Conservation (phyloP, 1,140 invertebrate species). For the Schlechtendalia chinensis region DNA sequence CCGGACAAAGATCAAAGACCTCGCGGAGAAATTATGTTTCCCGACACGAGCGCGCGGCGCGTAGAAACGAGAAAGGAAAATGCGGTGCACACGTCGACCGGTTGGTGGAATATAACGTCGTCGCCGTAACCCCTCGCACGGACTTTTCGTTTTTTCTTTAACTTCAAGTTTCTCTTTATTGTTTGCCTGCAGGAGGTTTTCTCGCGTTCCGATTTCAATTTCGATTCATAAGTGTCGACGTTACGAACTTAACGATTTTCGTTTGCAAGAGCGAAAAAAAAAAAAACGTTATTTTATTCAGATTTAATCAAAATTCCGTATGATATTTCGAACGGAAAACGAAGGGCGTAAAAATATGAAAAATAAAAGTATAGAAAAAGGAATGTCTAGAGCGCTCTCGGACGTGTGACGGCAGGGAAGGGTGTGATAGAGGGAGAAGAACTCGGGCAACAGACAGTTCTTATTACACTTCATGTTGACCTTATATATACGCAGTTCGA, state of each 20-base stretch:
- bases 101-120: background rate
- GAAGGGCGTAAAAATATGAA: no score
- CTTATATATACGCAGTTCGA: conserved; percentile 20
- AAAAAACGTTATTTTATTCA: background rate
- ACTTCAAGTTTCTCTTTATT: background rate
- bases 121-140: no score
- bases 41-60: background rate
- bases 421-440: background rate
- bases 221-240: background rate
- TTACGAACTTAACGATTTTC: background rate
- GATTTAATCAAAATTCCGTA: background rate
- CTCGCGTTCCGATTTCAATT: background rate
- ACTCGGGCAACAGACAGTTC: conserved; percentile 1
- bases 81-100: conserved; percentile 9
- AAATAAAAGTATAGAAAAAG: no score
- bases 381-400: background rate
- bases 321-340: background rate
- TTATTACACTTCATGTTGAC: conserved; percentile 32
- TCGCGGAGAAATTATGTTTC: background rate
- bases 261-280: no score
- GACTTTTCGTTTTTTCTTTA: conserved; percentile 2
- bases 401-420: background rate
- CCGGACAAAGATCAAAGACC: conserved; percentile 37
- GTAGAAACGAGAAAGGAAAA: conserved; percentile 6
- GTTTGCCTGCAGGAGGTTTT: background rate